Evolutionary conservation across 2,797 vertebrate genomes (phyloP), one percentile per base, ranked within the genome.

Genomic region (Craterocephalus amniculus): DNA sequence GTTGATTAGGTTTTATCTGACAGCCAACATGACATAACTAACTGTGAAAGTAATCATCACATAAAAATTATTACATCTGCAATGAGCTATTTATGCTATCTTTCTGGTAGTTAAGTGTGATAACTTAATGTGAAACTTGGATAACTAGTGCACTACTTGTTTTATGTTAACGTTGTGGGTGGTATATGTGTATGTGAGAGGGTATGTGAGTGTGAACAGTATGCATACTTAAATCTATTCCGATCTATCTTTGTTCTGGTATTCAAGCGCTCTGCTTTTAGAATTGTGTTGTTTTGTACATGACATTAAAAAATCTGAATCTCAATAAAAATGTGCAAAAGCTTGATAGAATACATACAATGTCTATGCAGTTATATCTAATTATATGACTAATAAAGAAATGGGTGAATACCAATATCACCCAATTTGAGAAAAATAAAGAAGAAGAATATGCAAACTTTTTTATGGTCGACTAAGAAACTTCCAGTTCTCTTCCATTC

Each of bases 281-380:
- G 6, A 18, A 20, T 14, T 38, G 13, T 43, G 18, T 18, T 20
- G 40, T 43, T 20, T 20, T 43, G 18, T 20, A 6, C 6, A 18
- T 18, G 0, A 20, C 6, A 7, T 43, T 20, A 43, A 20, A 43
- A 6, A 6, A 43, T 43, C 18, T 20, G 6, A 43, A 20, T 43
- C 40, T 43, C 6, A 40, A 7, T 26, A 27, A 52, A 67, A 67
- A 48, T 32, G 12, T 4, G 20, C 14, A 26, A 54, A 14, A 36
- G 34, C 40, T 34, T 51, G 11, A 27, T 59, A 55, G 58, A 45
- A 56, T 48, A 18, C 35, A 27, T 57, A 52, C 1, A 78, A 58
- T 45, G 26, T 31, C 16, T 48, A n/a, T 60, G 36, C 13, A 29
- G 24, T 38, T 22, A 60, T 20, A 62, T 48, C 7, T 61, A 1